phyloP scores from a whole-genome alignment of 2,888 invertebrate species.

The Agonopterix subpropinquella region DNA sequence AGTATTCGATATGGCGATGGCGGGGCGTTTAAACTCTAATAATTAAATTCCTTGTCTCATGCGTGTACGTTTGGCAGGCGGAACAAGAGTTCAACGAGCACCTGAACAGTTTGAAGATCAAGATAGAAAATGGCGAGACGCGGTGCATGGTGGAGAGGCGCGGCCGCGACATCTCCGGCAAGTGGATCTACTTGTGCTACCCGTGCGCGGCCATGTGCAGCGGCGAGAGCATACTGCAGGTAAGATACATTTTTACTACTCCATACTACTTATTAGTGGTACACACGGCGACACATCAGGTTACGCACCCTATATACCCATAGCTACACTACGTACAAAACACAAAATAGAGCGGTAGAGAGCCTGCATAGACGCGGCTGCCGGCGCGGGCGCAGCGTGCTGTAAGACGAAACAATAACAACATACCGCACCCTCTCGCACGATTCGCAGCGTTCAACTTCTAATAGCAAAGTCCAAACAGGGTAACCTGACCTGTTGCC shows the following conservation, averaged over 20 bases:
- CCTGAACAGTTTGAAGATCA: constrained; percentile 60
- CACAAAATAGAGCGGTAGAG: too few relatives aligned
- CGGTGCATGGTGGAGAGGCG: constrained; percentile 66
- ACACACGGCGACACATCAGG: too few relatives aligned
- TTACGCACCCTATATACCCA: too few relatives aligned
- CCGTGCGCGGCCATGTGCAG: constrained; percentile 70
- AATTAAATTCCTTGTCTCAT: background rate
- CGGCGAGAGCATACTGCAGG: constrained; percentile 62
- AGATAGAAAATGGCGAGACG: constrained; percentile 55
- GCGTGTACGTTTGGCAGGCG: constrained; percentile 35
- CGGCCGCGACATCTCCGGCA: constrained; percentile 54
- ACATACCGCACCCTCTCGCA: too few relatives aligned
- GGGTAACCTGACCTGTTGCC: too few relatives aligned
- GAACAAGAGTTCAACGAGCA: constrained; percentile 63
- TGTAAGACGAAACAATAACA: too few relatives aligned
- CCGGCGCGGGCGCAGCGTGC: too few relatives aligned
- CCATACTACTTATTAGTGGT: too few relatives aligned
- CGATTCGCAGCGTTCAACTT: too few relatives aligned
- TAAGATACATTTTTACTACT: constrained; percentile 17
- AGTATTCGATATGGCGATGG: background rate
- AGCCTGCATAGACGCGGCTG: too few relatives aligned
- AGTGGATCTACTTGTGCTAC: constrained; percentile 69
- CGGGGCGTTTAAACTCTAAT: background rate
- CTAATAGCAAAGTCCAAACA: too few relatives aligned
- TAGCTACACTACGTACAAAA: too few relatives aligned